These are phyloP conservation scores for Endomychus coccineus DNA, from an alignment of 2,888 invertebrate species.

Conservation along the genomic window DNA sequence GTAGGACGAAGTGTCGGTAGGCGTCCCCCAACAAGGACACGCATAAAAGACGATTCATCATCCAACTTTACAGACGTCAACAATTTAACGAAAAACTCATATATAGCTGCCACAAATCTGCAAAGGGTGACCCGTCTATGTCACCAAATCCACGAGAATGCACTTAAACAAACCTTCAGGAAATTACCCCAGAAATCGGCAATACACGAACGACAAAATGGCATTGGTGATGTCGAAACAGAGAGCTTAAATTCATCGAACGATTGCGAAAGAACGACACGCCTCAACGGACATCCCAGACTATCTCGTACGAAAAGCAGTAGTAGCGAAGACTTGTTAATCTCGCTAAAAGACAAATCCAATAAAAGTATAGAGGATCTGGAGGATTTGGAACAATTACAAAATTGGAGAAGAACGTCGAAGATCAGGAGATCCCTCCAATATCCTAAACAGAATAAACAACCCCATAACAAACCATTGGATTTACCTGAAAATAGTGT, in stretches of 20 bases:
- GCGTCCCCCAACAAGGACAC: constrained; percentile 47
- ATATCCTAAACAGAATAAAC: constrained; percentile 49
- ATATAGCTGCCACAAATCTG: constrained; percentile 36
- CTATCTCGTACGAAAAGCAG: constrained; percentile 44
- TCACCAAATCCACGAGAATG: constrained; percentile 44
- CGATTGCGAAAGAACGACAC: constrained; percentile 1
- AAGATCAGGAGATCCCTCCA: constrained; percentile 59
- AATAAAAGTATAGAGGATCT: constrained; percentile 36
- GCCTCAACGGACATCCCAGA: constrained; percentile 25
- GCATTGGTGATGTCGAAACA: constrained; percentile 33
- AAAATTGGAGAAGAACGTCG: constrained; percentile 59
- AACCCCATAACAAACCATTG: constrained; percentile 23
- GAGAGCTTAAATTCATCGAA: constrained; percentile 21
- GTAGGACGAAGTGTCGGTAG: constrained; percentile 47
- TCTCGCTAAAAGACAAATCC: constrained; percentile 30
- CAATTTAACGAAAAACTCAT: constrained; percentile 18
- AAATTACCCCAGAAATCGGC: constrained; percentile 21
- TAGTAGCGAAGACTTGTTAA: constrained; percentile 42
- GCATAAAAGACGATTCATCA: constrained; percentile 28
- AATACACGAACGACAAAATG: constrained; percentile 29
- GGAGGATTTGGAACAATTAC: constrained; percentile 38
- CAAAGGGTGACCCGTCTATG: constrained; percentile 44
- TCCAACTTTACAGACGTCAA: constrained; percentile 17
- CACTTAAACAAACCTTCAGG: constrained; percentile 38
- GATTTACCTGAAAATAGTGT: constrained; percentile 46